phyloP scores from a whole-genome alignment of 2,888 invertebrate genomes.

The Mythimna albipuncta region DNA sequence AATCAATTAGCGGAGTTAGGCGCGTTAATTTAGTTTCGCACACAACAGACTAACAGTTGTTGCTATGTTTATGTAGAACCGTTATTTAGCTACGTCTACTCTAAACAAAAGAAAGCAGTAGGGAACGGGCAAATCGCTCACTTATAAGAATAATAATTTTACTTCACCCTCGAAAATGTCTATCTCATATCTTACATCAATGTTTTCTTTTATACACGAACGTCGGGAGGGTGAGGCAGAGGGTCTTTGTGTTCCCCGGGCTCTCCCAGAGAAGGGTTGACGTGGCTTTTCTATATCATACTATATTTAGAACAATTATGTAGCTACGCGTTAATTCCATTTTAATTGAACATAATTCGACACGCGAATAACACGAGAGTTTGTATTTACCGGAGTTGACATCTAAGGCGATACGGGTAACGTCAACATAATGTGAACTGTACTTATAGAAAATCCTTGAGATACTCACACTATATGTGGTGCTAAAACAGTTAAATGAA shows the following conservation, averaged over 20 bases:
- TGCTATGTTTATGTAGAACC: constrained; percentile 35
- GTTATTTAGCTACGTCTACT: constrained; percentile 65
- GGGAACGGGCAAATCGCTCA: constrained; percentile 68
- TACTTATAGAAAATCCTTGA: neutral
- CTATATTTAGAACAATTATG: constrained; percentile 49
- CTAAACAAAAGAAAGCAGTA: constrained; percentile 66
- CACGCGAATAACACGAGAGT: constrained; percentile 11
- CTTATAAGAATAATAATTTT: constrained; percentile 76
- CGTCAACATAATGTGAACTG: constrained; percentile 18
- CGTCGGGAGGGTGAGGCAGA: constrained; percentile 73
- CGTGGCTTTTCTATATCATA: constrained; percentile 64
- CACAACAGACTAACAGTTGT: constrained; percentile 18
- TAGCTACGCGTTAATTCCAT: constrained; percentile 65
- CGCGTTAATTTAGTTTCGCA: constrained; percentile 31
- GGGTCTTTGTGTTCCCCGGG: constrained; percentile 77
- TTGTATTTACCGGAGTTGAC: constrained; percentile 28
- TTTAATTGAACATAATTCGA: constrained; percentile 73
- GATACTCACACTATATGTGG: too few species aligned
- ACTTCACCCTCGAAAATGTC: constrained; percentile 73
- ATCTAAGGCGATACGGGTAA: constrained; percentile 26
- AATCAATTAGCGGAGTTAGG: constrained; percentile 52
- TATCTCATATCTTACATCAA: constrained; percentile 80
- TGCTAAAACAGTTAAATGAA: too few species aligned
- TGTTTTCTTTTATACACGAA: constrained; percentile 82
- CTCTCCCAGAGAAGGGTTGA: constrained; percentile 80